Evolutionary conservation across 2,113 vertebrate genomes (phyloP).

Genomic region (Poeciliopsis turrubarensis): DNA sequence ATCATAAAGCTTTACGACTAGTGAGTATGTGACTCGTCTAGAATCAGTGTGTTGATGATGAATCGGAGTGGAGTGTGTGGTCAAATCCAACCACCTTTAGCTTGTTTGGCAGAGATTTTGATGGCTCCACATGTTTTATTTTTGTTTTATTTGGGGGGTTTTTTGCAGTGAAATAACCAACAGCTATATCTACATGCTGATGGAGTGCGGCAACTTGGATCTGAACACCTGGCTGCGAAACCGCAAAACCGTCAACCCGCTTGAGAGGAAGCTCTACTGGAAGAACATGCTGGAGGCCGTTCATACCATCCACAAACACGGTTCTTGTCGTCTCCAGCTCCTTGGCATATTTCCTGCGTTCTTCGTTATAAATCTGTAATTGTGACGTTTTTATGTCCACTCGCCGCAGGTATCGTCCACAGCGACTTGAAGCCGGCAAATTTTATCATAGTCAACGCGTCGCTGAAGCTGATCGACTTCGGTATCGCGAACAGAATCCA

Average conservation of each 20-base stretch:
- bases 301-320: conserved; percentile 93
- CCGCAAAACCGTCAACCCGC: conserved; percentile 87
- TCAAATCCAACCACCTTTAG: background rate
- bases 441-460: conserved; percentile 95
- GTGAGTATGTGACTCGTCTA: conserved; percentile 78
- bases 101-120: background rate
- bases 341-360: background rate
- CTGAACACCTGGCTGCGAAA: conserved; percentile 96
- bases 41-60: background rate
- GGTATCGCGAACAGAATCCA: conserved; percentile 97
- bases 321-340: conserved; percentile 64
- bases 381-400: too few relatives aligned
- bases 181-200: conserved; percentile 93
- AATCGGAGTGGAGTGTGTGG: background rate
- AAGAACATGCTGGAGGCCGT: conserved; percentile 98
- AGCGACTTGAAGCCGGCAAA: conserved; percentile 98
- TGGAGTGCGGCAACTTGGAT: conserved; percentile 98
- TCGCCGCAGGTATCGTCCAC: conserved; percentile 90
- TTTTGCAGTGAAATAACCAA: conserved; percentile 90
- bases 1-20: conserved; percentile 96
- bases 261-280: conserved; percentile 97
- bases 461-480: conserved; percentile 96
- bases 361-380: background rate
- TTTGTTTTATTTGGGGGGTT: too few relatives aligned
- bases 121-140: conserved; percentile 8